Conservation (phyloP, 2,113 vertebrate species). For the Maccullochella peelii region DNA sequence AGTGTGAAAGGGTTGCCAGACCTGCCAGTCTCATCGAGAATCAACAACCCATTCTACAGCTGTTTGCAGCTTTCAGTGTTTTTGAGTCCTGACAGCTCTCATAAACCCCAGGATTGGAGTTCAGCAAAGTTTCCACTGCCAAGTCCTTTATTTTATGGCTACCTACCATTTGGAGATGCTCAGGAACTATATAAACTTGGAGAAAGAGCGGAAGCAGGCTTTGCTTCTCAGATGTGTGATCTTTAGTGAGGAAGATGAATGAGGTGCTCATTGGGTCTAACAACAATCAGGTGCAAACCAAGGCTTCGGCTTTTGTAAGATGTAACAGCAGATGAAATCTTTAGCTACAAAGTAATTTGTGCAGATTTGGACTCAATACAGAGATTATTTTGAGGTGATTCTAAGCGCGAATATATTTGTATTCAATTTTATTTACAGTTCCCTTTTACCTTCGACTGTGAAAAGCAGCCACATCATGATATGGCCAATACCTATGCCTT, state of each 20-base stretch:
- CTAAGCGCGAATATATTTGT: background rate
- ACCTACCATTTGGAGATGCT: slow-evolving; percentile 1
- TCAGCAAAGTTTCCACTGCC: background rate
- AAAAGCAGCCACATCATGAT: background rate
- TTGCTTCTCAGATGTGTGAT: background rate
- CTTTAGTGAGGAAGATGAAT: background rate
- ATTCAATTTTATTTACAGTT: background rate
- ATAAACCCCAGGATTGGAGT: background rate
- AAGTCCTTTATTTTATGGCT: background rate
- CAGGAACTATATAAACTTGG: background rate
- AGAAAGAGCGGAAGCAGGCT: background rate
- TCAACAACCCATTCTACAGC: slow-evolving; percentile 13
- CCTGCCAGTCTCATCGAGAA: slow-evolving; percentile 19
- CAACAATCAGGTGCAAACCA: background rate
- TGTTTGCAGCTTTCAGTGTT: slow-evolving; percentile 4
- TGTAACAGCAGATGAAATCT: background rate
- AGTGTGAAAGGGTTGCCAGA: background rate
- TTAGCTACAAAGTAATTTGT: background rate
- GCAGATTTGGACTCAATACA: background rate
- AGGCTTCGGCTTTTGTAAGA: background rate
- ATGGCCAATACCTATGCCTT: background rate
- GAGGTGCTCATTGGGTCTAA: slow-evolving; percentile 13
- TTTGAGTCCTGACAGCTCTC: background rate
- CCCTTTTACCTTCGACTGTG: background rate
- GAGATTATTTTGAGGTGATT: background rate